A percentile compares a stretch with the other conserved stretches of the same genome.
These are phyloP conservation scores for Limonius californicus DNA, from an alignment of 1,140 invertebrate species.

Conservation along the genomic window DNA sequence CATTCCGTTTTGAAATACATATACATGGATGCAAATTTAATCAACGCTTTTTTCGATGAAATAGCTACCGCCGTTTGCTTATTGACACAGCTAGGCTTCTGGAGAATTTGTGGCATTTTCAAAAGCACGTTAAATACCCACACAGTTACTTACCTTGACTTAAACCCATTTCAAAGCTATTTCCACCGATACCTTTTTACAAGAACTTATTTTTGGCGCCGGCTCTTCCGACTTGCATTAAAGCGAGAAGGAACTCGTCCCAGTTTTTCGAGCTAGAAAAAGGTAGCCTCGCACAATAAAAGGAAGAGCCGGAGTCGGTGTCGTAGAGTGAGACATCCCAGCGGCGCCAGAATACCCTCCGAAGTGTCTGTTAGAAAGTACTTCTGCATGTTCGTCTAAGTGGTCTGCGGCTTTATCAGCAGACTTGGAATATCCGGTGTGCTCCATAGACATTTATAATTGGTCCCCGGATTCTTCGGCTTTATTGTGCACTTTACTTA, in stretches of 20 bases:
- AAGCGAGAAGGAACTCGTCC: neutral
- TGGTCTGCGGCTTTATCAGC: slow-evolving; percentile 13
- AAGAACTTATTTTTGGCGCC: neutral
- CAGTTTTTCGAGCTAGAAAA: neutral
- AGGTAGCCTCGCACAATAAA: neutral
- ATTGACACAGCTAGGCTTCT: too few species aligned
- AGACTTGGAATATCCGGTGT: slow-evolving; percentile 7
- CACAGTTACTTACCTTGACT: too few species aligned
- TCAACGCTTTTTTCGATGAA: too few species aligned
- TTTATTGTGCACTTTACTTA: slow-evolving; percentile 3
- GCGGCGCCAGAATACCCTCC: neutral
- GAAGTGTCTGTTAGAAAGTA: slow-evolving; percentile 14
- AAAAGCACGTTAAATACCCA: too few species aligned
- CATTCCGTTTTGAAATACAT: too few species aligned
- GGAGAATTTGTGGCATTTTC: too few species aligned
- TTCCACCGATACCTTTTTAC: too few species aligned
- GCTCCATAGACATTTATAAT: neutral
- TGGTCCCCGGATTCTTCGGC: slow-evolving; percentile 2
- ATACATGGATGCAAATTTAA: too few species aligned
- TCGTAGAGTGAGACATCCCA: neutral
- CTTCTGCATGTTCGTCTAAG: slow-evolving; percentile 13
- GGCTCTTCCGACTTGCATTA: neutral
- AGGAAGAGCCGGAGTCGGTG: neutral
- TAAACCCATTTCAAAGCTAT: too few species aligned
- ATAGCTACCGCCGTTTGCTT: too few species aligned